phyloP scores from a whole-genome alignment of 2,797 vertebrate genomes.

The Malurus leucopterus region DNA sequence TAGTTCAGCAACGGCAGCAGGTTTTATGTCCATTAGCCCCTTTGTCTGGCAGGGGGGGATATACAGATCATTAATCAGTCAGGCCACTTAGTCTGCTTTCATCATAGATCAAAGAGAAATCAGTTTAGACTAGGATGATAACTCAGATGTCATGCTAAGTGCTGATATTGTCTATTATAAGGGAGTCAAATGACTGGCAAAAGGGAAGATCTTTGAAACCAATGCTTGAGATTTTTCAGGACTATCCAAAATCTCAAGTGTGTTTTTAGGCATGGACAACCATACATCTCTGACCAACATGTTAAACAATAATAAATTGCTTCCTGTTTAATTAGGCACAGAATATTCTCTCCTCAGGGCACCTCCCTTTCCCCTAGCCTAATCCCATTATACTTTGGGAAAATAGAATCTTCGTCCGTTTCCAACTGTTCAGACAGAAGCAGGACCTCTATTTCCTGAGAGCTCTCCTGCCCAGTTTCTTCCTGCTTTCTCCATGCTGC shows the following conservation, averaged over 20 bases:
- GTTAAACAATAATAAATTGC: not conserved
- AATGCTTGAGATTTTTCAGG: not conserved
- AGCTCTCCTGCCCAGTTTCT: not conserved
- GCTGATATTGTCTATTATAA: not conserved
- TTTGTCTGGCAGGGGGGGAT: not conserved
- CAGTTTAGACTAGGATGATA: not conserved
- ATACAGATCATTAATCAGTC: not conserved
- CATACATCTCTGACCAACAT: not conserved
- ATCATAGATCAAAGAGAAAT: not conserved
- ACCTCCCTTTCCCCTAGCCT: not conserved
- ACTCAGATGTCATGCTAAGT: not conserved
- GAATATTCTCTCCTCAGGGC: not conserved
- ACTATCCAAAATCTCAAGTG: not conserved
- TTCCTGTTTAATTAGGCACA: slow-evolving; percentile 24
- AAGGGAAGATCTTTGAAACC: not conserved
- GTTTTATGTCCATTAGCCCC: not conserved
- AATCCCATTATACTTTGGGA: not conserved
- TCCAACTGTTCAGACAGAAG: not conserved
- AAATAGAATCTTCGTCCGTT: not conserved
- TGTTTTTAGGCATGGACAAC: not conserved
- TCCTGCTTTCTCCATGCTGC: not conserved
- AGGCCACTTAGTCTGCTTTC: not conserved
- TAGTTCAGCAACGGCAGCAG: not conserved
- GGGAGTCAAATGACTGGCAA: not conserved
- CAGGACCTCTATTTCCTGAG: not conserved